Evolutionary conservation across 1,140 invertebrate genomes (phyloP), one percentile per base, ranked within the genome.

Genomic region (Thereuonema tuberculata): DNA sequence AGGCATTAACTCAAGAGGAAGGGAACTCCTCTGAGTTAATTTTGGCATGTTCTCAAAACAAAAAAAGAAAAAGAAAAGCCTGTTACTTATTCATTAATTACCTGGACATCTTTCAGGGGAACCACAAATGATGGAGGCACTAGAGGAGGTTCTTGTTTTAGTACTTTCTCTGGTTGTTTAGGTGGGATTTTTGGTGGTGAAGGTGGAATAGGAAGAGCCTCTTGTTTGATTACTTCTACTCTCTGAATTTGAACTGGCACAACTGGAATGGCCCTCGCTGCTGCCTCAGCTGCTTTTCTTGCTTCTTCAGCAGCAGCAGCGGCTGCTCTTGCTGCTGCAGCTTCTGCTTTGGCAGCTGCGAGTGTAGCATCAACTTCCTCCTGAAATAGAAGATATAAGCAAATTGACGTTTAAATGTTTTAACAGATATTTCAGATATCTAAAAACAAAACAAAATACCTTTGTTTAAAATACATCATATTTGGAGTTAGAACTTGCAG

Each of bases 21-120:
- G n/a, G n/a, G n/a, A n/a, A n/a, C n/a, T n/a, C n/a, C n/a, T n/a
- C n/a, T n/a, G n/a, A n/a, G n/a, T n/a, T n/a, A n/a, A n/a, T n/a
- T n/a, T n/a, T n/a, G n/a, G n/a, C n/a, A n/a, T n/a, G n/a, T n/a
- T n/a, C n/a, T n/a, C n/a, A n/a, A n/a, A n/a, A n/a, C n/a, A n/a
- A n/a, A n/a, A n/a, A n/a, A n/a, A n/a, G n/a, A n/a, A n/a, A n/a
- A n/a, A n/a, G n/a, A n/a, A n/a, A n/a, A n/a, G n/a, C n/a, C n/a
- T n/a, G n/a, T n/a, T n/a, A n/a, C n/a, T n/a, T n/a, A n/a, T n/a
- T n/a, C n/a, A n/a, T n/a, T n/a, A n/a, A 17, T 9, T 50, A 50
- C 48, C 23, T 50, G 17, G 21, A 50, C 78, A 66, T 87, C 84
- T 58, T 79, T 78, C 0, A 91, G 70, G 1, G 81, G 80, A 27